Conservation (phyloP, 1,140 invertebrate genomes). For the Penaeus chinensis region DNA sequence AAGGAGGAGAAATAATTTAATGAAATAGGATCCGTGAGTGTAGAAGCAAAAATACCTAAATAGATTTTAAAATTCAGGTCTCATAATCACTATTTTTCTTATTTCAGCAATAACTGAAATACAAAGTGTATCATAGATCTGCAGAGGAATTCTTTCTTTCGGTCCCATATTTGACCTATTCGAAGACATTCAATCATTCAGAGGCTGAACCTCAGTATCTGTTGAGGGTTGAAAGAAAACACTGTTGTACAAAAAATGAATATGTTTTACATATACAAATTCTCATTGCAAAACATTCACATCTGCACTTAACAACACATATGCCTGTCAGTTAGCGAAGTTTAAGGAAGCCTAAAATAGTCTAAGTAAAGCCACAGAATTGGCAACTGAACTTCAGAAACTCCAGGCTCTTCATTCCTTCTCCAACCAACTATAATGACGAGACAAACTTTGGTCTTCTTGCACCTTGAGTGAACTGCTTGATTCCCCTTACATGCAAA, state of each 20-base stretch:
- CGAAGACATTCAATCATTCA: too few relatives aligned
- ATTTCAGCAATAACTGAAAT: too few relatives aligned
- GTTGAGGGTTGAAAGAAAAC: slow-evolving; percentile 19
- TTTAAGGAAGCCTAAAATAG: slow-evolving; percentile 1
- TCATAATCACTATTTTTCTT: too few relatives aligned
- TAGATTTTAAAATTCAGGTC: too few relatives aligned
- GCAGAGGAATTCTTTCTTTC: too few relatives aligned
- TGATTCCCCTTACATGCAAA: not conserved
- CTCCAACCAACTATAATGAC: not conserved
- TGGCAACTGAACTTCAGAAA: not conserved
- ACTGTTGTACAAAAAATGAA: slow-evolving; percentile 47
- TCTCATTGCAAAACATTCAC: slow-evolving; percentile 46
- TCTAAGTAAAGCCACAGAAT: slow-evolving; percentile 1
- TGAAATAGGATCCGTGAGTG: too few relatives aligned
- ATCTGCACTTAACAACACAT: slow-evolving; percentile 31
- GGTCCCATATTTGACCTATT: too few relatives aligned
- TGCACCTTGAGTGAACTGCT: not conserved
- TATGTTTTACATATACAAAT: slow-evolving; percentile 60
- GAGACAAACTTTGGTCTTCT: slow-evolving; percentile 21
- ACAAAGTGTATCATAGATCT: too few relatives aligned
- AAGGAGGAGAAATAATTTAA: too few relatives aligned
- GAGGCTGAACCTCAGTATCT: too few relatives aligned
- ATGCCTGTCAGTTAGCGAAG: not conserved
- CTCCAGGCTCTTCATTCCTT: not conserved
- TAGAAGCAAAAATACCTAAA: too few relatives aligned